A percentile compares a stretch with the other conserved stretches of the same genome.
These are phyloP conservation scores for Falco punctatus DNA, from an alignment of 2,113 vertebrate species.

Conservation along the genomic window DNA sequence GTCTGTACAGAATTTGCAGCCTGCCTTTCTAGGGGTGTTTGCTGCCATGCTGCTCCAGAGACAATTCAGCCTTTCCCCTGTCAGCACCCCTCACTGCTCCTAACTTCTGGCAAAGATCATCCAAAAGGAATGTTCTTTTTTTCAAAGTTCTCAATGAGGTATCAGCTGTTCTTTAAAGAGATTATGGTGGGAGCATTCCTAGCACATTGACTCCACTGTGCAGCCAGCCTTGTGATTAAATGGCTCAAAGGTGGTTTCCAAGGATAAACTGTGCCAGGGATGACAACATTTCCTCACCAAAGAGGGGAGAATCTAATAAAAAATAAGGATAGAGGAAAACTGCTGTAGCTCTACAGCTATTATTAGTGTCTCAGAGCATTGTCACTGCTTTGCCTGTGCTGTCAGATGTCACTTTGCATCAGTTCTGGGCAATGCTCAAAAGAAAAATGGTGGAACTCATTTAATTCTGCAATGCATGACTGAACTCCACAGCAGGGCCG, in stretches of 20 bases:
- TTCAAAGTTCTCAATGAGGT: slow-evolving; percentile 3
- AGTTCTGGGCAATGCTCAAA: slow-evolving; percentile 35
- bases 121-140: not conserved
- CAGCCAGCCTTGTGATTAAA: slow-evolving; percentile 38
- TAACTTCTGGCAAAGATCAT: not conserved
- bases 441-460: slow-evolving; percentile 44
- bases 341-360: slow-evolving; percentile 52
- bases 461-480: slow-evolving; percentile 36
- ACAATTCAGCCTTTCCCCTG: not conserved
- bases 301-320: slow-evolving; percentile 35
- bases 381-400: slow-evolving; percentile 41
- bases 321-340: slow-evolving; percentile 46
- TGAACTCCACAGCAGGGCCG: not conserved
- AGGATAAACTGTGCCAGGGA: slow-evolving; percentile 52
- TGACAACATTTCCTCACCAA: slow-evolving; percentile 44
- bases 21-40: not conserved
- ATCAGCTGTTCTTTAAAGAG: slow-evolving; percentile 54
- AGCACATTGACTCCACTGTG: not conserved
- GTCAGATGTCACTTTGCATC: slow-evolving; percentile 69
- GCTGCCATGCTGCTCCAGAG: not conserved
- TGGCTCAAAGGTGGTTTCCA: slow-evolving; percentile 61
- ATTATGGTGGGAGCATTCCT: slow-evolving; percentile 26
- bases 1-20: not conserved
- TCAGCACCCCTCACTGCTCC: not conserved
- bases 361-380: slow-evolving; percentile 51